These are phyloP conservation scores for Arenicola marina DNA, from an alignment of 2,888 invertebrate genomes.

Conservation along the genomic window DNA sequence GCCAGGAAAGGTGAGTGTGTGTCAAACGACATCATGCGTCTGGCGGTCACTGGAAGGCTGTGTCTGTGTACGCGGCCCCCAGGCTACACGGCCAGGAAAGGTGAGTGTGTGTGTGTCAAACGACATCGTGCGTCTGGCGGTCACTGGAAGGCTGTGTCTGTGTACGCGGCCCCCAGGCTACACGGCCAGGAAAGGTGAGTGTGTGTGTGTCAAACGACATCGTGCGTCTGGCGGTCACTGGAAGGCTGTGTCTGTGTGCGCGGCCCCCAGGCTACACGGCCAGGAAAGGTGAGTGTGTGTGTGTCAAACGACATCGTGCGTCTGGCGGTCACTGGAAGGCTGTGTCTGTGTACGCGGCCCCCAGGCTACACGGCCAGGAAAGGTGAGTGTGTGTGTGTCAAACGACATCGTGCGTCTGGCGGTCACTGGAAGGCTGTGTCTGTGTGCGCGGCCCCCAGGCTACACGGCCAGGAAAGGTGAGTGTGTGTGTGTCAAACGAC, in stretches of 20 bases:
- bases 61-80: slow-evolving; percentile 79
- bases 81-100: slow-evolving; percentile 45
- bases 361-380: neutral
- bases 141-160: slow-evolving; percentile 83
- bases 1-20: slow-evolving; percentile 67
- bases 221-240: too few species aligned
- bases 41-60: slow-evolving; percentile 85
- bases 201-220: neutral
- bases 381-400: neutral
- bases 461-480: neutral
- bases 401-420: too few species aligned
- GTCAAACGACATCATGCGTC: slow-evolving; percentile 83
- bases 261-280: slow-evolving; percentile 37
- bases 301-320: too few species aligned
- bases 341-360: neutral
- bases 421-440: too few species aligned
- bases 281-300: neutral
- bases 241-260: neutral
- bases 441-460: neutral
- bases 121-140: slow-evolving; percentile 79
- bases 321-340: neutral
- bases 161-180: slow-evolving; percentile 73
- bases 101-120: slow-evolving; percentile 66
- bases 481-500: neutral
- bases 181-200: slow-evolving; percentile 22